Conservation (phyloP, 1,140 invertebrate genomes). For the Sipha flava region DNA sequence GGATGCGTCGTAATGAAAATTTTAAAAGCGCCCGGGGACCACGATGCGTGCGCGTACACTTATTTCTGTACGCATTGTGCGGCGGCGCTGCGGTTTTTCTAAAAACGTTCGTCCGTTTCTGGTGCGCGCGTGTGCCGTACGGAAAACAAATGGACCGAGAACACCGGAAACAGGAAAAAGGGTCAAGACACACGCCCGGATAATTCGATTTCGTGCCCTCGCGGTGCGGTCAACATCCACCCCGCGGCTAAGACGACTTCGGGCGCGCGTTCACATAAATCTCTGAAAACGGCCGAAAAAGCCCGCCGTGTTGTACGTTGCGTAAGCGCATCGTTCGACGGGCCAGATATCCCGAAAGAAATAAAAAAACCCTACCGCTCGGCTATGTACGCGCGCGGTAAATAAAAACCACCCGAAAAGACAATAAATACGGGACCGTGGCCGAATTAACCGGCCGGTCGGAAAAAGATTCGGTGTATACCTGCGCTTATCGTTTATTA, state of each 20-base stretch:
- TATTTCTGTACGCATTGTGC: not conserved
- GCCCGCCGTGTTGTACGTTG: not conserved
- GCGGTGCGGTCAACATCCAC: too few species aligned
- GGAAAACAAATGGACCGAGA: conserved; percentile 30
- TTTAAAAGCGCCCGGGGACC: conserved; percentile 20
- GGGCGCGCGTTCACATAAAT: not conserved
- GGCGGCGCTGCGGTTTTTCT: conserved; percentile 2
- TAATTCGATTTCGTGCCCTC: conserved; percentile 9
- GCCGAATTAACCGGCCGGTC: not conserved
- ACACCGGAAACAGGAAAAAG: conserved; percentile 20
- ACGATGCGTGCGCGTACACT: not conserved
- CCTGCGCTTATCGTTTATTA: too few species aligned
- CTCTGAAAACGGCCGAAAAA: not conserved
- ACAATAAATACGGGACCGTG: not conserved
- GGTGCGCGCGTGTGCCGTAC: not conserved
- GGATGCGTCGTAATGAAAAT: conserved; percentile 20
- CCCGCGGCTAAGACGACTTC: too few species aligned
- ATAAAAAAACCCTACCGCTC: too few species aligned
- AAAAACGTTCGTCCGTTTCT: not conserved
- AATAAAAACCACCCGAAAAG: not conserved
- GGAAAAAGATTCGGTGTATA: not conserved
- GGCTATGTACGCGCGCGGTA: too few species aligned
- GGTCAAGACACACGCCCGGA: conserved; percentile 1
- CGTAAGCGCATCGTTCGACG: not conserved
- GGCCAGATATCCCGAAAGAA: too few species aligned